These are phyloP conservation scores for Anaspis maculata DNA, from an alignment of 2,888 invertebrate genomes.

Conservation along the genomic window DNA sequence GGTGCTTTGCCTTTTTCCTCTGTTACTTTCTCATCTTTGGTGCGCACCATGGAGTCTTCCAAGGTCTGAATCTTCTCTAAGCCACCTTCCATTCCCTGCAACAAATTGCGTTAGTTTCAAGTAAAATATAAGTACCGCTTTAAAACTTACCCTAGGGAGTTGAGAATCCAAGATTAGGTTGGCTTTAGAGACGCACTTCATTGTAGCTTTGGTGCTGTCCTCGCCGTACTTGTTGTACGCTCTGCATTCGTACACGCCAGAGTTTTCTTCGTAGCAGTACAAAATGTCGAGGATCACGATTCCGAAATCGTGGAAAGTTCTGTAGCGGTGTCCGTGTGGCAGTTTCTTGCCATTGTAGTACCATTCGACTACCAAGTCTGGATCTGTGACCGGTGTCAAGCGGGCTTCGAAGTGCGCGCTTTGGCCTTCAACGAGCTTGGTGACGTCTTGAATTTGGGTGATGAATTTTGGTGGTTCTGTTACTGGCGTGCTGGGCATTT, in stretches of 20 bases:
- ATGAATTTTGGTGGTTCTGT: conserved; percentile 83
- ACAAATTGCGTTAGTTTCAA: no score
- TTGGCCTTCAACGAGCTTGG: conserved; percentile 87
- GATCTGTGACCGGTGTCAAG: conserved; percentile 89
- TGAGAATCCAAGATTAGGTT: conserved; percentile 88
- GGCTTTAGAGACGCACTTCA: conserved; percentile 82
- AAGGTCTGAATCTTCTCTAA: conserved; percentile 87
- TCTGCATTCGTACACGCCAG: conserved; percentile 87
- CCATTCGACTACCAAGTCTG: conserved; percentile 92
- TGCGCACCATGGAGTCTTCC: conserved; percentile 80
- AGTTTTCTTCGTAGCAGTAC: conserved; percentile 94
- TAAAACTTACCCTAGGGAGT: conserved; percentile 66
- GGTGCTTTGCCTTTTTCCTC: conserved; percentile 80
- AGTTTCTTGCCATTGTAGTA: conserved; percentile 87
- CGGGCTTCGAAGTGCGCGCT: conserved; percentile 91
- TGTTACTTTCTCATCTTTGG: conserved; percentile 60
- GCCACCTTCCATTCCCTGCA: conserved; percentile 87
- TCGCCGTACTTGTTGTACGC: conserved; percentile 87
- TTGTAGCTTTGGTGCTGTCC: conserved; percentile 74
- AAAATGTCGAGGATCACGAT: conserved; percentile 92
- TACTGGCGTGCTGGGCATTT: conserved; percentile 55
- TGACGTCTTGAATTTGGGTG: conserved; percentile 77
- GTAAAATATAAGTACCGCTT: no score
- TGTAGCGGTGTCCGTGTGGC: conserved; percentile 90
- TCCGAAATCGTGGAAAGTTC: conserved; percentile 96